A percentile compares a stretch with the other conserved stretches of the same genome.
These are phyloP conservation scores for Drosophila austrosaltans DNA, from an alignment of 2,888 invertebrate species.

Conservation along the genomic window DNA sequence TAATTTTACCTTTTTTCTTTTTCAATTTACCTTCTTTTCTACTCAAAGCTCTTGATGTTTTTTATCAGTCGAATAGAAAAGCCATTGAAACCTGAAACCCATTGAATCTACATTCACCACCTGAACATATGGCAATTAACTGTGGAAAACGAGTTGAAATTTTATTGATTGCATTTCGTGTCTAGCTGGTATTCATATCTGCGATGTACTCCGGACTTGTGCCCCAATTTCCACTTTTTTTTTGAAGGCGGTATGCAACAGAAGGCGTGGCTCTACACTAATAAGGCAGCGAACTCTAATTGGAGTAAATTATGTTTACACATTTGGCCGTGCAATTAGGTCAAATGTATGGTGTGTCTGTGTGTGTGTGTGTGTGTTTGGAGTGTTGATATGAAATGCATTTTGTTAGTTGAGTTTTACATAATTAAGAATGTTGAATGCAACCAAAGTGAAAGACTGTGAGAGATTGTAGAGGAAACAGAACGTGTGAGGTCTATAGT, in stretches of 20 bases:
- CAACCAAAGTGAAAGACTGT: conserved; percentile 4
- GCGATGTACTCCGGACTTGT: conserved; percentile 47
- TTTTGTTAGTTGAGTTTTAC: conserved; percentile 55
- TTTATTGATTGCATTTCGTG: conserved; percentile 54
- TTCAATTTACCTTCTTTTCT: not conserved
- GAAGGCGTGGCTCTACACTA: conserved; percentile 48
- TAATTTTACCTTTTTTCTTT: not conserved
- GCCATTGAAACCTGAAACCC: conserved; percentile 5
- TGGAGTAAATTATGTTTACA: conserved; percentile 76
- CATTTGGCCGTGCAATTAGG: conserved; percentile 70
- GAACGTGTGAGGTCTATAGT: conserved; percentile 57
- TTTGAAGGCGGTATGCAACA: conserved; percentile 4
- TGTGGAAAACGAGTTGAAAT: conserved; percentile 15
- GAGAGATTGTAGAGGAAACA: conserved; percentile 4
- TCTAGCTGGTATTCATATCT: conserved; percentile 19
- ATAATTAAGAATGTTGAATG: conserved; percentile 56
- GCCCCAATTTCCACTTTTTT: conserved; percentile 54
- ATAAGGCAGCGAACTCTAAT: conserved; percentile 58
- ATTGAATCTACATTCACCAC: conserved; percentile 20
- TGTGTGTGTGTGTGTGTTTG: conserved; percentile 12
- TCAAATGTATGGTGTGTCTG: conserved; percentile 39
- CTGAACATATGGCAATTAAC: conserved; percentile 39
- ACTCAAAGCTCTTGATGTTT: not conserved
- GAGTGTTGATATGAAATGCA: conserved; percentile 61
- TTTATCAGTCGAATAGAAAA: not conserved